Evolutionary conservation across 1,140 invertebrate species (phyloP).

Genomic region (Periplaneta americana): DNA sequence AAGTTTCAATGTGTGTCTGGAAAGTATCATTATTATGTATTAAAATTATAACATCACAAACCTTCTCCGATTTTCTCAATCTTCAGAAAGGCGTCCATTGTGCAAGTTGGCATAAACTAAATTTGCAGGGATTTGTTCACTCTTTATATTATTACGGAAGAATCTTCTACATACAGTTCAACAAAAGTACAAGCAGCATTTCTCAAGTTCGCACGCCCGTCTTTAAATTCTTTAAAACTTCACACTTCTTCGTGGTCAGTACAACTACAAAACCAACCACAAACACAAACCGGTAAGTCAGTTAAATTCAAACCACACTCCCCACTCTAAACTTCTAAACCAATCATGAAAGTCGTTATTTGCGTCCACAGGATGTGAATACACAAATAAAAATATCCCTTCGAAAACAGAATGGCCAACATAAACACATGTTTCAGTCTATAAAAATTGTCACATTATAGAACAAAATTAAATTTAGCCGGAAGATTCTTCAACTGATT

Average conservation of each 20-base stretch:
- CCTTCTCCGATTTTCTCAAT: constrained; percentile 96
- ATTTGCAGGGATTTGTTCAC: not conserved
- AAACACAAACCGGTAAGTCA: not conserved
- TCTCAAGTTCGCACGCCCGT: not conserved
- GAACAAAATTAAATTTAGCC: too few relatives aligned
- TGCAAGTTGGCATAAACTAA: constrained; percentile 12
- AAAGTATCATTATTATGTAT: not conserved
- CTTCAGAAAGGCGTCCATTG: constrained; percentile 87
- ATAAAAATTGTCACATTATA: too few relatives aligned
- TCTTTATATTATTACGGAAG: not conserved
- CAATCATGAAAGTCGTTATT: too few relatives aligned
- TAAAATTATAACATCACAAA: constrained; percentile 20
- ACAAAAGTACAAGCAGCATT: not conserved
- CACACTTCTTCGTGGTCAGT: too few relatives aligned
- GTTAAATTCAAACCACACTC: not conserved
- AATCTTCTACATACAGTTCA: not conserved
- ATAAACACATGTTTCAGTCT: too few relatives aligned
- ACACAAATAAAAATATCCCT: too few relatives aligned
- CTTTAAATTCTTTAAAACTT: not conserved
- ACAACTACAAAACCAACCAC: not conserved
- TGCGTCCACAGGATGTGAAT: too few relatives aligned
- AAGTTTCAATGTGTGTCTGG: too few relatives aligned
- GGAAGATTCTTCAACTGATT: too few relatives aligned
- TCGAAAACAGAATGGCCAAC: too few relatives aligned
- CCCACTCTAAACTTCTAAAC: too few relatives aligned